Evolutionary conservation across 2,113 vertebrate genomes (phyloP).

Genomic region (Chrysochloris asiatica): DNA sequence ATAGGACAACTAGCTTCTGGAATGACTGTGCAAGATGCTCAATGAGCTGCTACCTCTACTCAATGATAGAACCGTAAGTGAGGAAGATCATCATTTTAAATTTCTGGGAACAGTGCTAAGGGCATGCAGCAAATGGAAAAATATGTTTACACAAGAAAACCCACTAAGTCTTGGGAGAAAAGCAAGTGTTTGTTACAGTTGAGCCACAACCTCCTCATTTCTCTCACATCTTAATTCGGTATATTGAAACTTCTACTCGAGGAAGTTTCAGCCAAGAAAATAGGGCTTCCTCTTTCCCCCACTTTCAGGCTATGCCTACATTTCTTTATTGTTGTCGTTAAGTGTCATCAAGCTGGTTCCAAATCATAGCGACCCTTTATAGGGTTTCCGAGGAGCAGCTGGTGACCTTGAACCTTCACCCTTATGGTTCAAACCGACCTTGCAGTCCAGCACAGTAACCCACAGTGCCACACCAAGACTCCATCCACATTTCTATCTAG

Average conservation of each 20-base stretch:
- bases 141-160: neutral
- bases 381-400: too few relatives aligned
- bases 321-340: too few relatives aligned
- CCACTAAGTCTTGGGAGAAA: neutral
- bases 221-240: neutral
- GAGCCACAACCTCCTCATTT: neutral
- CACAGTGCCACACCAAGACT: too few relatives aligned
- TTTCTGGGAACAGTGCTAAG: neutral
- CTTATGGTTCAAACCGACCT: too few relatives aligned
- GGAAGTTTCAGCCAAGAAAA: neutral
- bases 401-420: too few relatives aligned
- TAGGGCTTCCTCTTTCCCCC: neutral
- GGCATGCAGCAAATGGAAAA: neutral
- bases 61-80: neutral
- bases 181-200: neutral
- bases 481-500: neutral
- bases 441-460: too few relatives aligned
- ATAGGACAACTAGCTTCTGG: neutral
- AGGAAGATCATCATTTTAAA: neutral
- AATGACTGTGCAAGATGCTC: neutral
- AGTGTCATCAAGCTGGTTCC: too few relatives aligned
- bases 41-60: neutral
- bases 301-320: too few relatives aligned
- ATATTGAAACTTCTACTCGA: neutral
- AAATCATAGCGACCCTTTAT: too few relatives aligned